A percentile compares a stretch with the other conserved stretches of the same genome.
These are phyloP conservation scores for Myrmecophaga tridactyla DNA, from an alignment of 2,113 vertebrate genomes.

Conservation along the genomic window DNA sequence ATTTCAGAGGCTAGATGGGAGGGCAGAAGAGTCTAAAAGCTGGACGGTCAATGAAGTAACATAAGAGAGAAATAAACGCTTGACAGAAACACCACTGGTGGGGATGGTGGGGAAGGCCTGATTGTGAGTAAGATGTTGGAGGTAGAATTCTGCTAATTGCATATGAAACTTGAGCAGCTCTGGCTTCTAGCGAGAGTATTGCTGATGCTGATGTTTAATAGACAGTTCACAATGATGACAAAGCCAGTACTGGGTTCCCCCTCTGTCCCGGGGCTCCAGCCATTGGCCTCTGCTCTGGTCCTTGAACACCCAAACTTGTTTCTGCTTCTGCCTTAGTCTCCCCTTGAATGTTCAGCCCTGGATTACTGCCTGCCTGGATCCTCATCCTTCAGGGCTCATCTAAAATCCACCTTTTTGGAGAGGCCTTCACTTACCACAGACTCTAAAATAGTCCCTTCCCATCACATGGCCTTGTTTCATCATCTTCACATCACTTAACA, in stretches of 20 bases:
- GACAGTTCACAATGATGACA: neutral
- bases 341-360: neutral
- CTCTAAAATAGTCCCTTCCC: neutral
- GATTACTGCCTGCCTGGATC: neutral
- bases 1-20: neutral
- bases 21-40: neutral
- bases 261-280: no score
- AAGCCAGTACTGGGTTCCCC: neutral
- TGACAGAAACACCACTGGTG: neutral
- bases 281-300: neutral
- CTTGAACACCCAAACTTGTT: neutral
- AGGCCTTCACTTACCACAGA: neutral
- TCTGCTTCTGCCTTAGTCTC: neutral
- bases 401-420: neutral
- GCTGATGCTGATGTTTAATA: neutral
- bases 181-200: neutral
- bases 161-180: neutral
- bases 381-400: neutral
- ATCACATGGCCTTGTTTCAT: neutral
- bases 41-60: neutral
- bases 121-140: neutral
- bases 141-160: neutral
- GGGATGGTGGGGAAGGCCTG: neutral
- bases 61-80: neutral
- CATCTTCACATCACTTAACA: neutral